Conservation (phyloP, 2,113 vertebrate species). For the Ophiodon elongatus region DNA sequence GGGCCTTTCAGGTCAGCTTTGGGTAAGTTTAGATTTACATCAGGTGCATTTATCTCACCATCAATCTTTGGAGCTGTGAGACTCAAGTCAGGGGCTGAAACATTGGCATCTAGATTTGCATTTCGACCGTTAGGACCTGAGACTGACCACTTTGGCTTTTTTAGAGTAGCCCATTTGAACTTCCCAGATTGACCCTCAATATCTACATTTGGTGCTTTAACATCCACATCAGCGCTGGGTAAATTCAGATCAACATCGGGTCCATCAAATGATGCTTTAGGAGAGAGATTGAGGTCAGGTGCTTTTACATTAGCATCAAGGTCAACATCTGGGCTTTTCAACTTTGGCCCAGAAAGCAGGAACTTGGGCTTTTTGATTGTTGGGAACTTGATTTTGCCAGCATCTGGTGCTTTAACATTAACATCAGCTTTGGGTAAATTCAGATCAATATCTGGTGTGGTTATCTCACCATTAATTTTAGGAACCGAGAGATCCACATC, state of each 20-base stretch:
- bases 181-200: slow-evolving; percentile 66
- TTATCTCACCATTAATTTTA: slow-evolving; percentile 60
- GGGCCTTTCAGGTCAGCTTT: slow-evolving; percentile 66
- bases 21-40: slow-evolving; percentile 68
- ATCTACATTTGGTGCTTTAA: slow-evolving; percentile 60
- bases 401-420: slow-evolving; percentile 58
- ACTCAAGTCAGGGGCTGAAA: slow-evolving; percentile 66
- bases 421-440: slow-evolving; percentile 61
- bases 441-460: slow-evolving; percentile 60
- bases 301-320: slow-evolving; percentile 57
- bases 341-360: slow-evolving; percentile 44
- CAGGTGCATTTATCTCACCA: slow-evolving; percentile 64
- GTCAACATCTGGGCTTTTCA: slow-evolving; percentile 57
- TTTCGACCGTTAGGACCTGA: slow-evolving; percentile 63
- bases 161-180: slow-evolving; percentile 70
- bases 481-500: slow-evolving; percentile 65
- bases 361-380: slow-evolving; percentile 73
- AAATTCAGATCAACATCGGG: slow-evolving; percentile 63
- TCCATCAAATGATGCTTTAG: slow-evolving; percentile 44
- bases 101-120: slow-evolving; percentile 59
- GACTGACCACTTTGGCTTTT: slow-evolving; percentile 60
- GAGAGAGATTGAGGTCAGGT: slow-evolving; percentile 41
- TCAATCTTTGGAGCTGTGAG: slow-evolving; percentile 67
- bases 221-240: slow-evolving; percentile 63
- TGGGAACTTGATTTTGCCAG: slow-evolving; percentile 58